Evolutionary conservation across 53 echinoderm and acorn worm genomes (phyloP), one percentile per base, ranked within the genome.

Genomic region (Paracentrotus lividus): DNA sequence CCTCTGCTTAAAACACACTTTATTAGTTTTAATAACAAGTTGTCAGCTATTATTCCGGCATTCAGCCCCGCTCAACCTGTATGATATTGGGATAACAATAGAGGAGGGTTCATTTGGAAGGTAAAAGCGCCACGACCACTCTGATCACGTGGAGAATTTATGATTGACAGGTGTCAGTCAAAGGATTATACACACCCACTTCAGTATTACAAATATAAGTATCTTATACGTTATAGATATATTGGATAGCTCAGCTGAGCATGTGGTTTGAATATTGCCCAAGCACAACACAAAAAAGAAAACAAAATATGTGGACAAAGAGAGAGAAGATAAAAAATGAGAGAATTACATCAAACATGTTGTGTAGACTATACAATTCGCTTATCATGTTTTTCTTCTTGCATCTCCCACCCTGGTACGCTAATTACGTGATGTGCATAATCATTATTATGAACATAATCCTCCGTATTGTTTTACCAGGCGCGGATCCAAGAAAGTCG

Each of bases 131-230:
- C 36, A 20, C 72, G 36, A 40, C 72, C 72, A 72, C 40, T 72
- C 40, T 21, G 72, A 72, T 72, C 72, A 72, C 72, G 72, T 72
- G 72, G 5, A 16, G 15, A 5, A 36, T 40, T 31, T 36, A 36
- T 72, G 72, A 72, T 72, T 72, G 72, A 40, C 72, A 72, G 36
- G 72, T 72, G 72, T 72, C 72, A 38, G 7, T 40, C 36, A 72
- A 21, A 27, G 9, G 31, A 64, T 16, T 72, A 1, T 72, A 72
- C 72, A 72, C 72, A 40, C 72, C 40, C 40, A 18, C 69, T 69
- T 69, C 38, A 69, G 20, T 57, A 0, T 20, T 57, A 20, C 57
- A 57, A 52, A 21, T 57, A 15, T 57, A 21, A 57, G 21, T 18
- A 57, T 57, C 13, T 8, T 51, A 57, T 57, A 21, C 57, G 57